phyloP scores from a whole-genome alignment of 2,113 vertebrate species.

The Nyctibius bracteatus region DNA sequence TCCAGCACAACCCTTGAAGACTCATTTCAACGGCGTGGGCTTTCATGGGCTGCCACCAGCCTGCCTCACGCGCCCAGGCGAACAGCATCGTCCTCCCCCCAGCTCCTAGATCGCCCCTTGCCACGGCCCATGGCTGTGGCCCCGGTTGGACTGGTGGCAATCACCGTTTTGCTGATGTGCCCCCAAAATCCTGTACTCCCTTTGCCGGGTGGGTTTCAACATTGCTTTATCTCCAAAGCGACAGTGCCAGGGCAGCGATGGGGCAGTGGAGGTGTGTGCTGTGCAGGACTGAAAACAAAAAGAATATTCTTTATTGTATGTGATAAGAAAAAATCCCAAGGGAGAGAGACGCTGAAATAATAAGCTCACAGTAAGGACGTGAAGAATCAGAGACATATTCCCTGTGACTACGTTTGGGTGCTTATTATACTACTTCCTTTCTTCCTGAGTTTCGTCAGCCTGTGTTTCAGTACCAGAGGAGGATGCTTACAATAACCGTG shows the following conservation, averaged over 20 bases:
- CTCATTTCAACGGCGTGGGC: not conserved
- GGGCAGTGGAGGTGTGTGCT: not conserved
- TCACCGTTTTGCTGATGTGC: not conserved
- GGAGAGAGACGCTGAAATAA: not conserved
- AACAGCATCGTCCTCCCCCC: not conserved
- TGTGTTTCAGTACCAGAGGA: not conserved
- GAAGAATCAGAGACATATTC: not conserved
- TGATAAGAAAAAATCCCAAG: not conserved
- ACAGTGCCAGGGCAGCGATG: not conserved
- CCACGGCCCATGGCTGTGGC: too few species aligned
- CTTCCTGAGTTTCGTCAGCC: not conserved
- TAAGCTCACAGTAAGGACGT: not conserved
- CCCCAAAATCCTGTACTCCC: not conserved
- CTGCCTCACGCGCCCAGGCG: accelerated
- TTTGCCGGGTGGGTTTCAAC: not conserved
- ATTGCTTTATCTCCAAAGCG: not conserved
- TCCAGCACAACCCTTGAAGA: conserved; percentile 31
- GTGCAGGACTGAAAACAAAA: not conserved
- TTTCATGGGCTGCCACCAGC: not conserved
- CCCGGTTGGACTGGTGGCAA: not conserved
- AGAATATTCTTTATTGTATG: not conserved
- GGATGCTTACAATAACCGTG: not conserved
- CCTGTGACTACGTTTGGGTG: not conserved
- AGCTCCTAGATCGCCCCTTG: not conserved
- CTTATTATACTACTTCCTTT: not conserved